A percentile compares a stretch with the other conserved stretches of the same genome.
Conservation (phyloP, 2,888 invertebrate genomes). For the Tuberolachnus salignus region DNA sequence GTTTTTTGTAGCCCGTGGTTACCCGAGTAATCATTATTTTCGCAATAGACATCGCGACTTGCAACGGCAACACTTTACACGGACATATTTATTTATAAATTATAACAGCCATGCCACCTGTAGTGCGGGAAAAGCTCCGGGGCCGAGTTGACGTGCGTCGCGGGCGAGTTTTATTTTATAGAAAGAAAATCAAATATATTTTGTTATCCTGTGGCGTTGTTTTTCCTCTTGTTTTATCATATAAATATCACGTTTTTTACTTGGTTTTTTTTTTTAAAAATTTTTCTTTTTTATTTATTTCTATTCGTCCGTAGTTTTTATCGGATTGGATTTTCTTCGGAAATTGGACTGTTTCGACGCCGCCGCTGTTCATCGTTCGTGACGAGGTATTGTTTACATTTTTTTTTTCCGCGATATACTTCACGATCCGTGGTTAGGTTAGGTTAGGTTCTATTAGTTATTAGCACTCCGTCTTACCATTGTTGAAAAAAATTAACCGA, state of each 20-base stretch:
- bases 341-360: no score
- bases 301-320: no score
- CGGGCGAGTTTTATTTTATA: neutral
- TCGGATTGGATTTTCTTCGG: no score
- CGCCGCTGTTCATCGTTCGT: no score
- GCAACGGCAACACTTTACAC: neutral
- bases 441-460: no score
- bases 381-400: no score
- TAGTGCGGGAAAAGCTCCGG: neutral
- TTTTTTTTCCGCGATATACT: no score
- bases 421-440: no score
- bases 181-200: no score
- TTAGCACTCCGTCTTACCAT: no score
- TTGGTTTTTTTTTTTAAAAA: neutral
- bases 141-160: neutral
- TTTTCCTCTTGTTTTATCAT: neutral
- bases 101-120: constrained; percentile 18
- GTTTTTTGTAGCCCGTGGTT: constrained; percentile 15
- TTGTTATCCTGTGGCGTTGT: neutral
- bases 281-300: no score
- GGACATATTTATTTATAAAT: neutral
- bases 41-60: neutral
- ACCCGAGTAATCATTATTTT: neutral
- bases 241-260: neutral
- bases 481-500: no score